Base-by-base conservation (phyloP, 2,888 invertebrate species). In the Phragmatobia fuliginosa region DNA sequence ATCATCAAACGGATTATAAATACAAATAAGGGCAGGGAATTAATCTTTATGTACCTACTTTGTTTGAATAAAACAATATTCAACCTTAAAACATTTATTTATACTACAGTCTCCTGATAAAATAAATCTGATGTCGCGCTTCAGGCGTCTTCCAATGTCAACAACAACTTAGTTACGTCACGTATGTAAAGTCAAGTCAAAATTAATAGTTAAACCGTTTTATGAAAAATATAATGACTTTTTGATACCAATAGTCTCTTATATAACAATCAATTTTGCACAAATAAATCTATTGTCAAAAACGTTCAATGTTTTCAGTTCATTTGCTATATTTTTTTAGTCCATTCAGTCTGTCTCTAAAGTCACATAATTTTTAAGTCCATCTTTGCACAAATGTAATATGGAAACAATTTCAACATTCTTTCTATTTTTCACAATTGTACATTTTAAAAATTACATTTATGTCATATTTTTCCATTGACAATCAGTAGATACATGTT, bases 51-150 rank as follows among this genome's bases (percentile, higher is more conserved):
- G 14, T 16, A 56, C n/a, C n/a, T n/a, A n/a, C 6, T 6, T 28
- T 28, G 16, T 28, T 28, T 56, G 28, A 52, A 52, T 25, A 56
- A 56, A 56, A 56, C 14, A 7, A 56, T 7, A 28, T 6, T 56
- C 16, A 56, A 28, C 28, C 28, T 56, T 56, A 28, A 56, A 56
- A 56, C 56, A 56, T 56, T 56, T 56, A 56, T 16, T n/a, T 56
- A 16, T 56, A 56, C 28, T 28, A 56, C 56, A 56, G 56, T 56
- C n/a, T n/a, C 56, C 14, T 28, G 56, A 28, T 16, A 56, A 28
- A 16, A 28, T 28, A 56, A 56, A 28, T 14, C 6, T 16, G 2
- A 56, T 2, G 16, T 16, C 6, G 56, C 56, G 28, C 28, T 28
- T 25, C 16, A 56, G 16, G 16, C 16, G 56, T 28, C 6, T 16